Conservation (phyloP, 2,888 invertebrate genomes). For the Nomada ruficornis region DNA sequence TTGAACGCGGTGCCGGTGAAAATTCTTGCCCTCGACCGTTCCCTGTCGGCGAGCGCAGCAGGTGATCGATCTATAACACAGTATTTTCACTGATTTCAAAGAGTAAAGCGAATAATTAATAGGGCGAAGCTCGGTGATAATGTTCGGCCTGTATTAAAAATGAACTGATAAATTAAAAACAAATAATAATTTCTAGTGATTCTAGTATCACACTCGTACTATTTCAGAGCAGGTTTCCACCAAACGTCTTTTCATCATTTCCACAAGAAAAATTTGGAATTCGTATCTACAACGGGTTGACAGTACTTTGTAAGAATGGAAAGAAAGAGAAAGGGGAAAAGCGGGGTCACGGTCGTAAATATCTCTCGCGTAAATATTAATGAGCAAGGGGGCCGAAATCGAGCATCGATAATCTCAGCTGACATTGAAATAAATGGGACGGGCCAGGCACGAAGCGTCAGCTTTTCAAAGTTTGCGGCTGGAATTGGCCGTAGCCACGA, state of each 20-base stretch:
- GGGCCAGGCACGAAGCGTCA: slow-evolving; percentile 31
- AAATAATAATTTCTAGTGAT: too few relatives aligned
- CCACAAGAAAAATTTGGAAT: too few relatives aligned
- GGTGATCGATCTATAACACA: slow-evolving; percentile 17
- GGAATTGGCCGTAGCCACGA: slow-evolving; percentile 50
- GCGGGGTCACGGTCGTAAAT: slow-evolving; percentile 7
- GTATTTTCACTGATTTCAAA: not conserved
- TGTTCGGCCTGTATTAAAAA: not conserved
- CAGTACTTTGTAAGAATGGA: not conserved
- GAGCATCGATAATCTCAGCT: slow-evolving; percentile 52
- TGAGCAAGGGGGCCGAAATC: slow-evolving; percentile 29
- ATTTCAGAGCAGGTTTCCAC: too few relatives aligned
- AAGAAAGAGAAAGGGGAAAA: not conserved
- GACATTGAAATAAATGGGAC: slow-evolving; percentile 59
- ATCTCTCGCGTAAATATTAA: slow-evolving; percentile 46
- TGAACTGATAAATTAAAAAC: not conserved
- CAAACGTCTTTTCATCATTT: too few relatives aligned
- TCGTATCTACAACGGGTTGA: too few relatives aligned
- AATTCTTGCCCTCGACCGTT: slow-evolving; percentile 26
- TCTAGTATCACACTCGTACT: too few relatives aligned
- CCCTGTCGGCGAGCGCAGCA: not conserved
- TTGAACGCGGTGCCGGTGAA: slow-evolving; percentile 38
- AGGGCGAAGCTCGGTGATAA: too few relatives aligned
- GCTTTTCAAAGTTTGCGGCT: slow-evolving; percentile 63
- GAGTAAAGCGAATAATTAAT: not conserved